phyloP scores from a whole-genome alignment of 2,888 invertebrate genomes.

The Ectemnius continuus region DNA sequence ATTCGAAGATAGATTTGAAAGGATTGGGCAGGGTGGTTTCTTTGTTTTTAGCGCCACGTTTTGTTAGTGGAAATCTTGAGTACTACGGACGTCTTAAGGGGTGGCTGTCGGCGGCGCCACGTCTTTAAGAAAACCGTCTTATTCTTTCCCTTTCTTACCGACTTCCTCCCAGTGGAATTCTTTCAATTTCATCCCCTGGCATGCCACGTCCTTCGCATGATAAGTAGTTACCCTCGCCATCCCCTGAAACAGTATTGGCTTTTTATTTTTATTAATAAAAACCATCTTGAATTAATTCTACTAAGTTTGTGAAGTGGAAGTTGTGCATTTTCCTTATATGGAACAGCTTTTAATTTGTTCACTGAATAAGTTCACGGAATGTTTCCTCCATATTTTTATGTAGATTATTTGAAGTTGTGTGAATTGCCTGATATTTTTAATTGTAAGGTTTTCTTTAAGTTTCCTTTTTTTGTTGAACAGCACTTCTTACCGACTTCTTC shows the following conservation, averaged over 20 bases:
- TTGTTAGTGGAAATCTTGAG: constrained; percentile 56
- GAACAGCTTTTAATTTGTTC: no score
- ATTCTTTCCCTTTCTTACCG: constrained; percentile 77
- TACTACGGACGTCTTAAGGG: constrained; percentile 68
- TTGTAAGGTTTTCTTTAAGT: not conserved
- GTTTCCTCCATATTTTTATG: no score
- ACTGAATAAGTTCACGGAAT: no score
- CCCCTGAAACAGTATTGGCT: not conserved
- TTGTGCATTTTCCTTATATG: no score
- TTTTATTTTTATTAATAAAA: not conserved
- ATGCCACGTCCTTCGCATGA: constrained; percentile 17
- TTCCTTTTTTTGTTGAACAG: not conserved
- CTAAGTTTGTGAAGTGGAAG: not conserved
- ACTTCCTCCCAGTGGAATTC: constrained; percentile 51
- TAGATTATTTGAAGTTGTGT: no score
- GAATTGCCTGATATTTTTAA: not conserved
- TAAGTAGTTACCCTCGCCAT: constrained; percentile 8
- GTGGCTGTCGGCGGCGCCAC: constrained; percentile 71
- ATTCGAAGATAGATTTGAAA: not conserved
- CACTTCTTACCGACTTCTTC: constrained; percentile 71
- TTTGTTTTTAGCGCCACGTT: constrained; percentile 62
- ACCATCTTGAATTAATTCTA: not conserved
- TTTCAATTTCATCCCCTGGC: constrained; percentile 9
- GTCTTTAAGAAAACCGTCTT: constrained; percentile 74
- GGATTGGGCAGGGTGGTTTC: constrained; percentile 28